These are phyloP conservation scores for Watersipora subatra DNA, from an alignment of 1,140 invertebrate species.

Conservation along the genomic window DNA sequence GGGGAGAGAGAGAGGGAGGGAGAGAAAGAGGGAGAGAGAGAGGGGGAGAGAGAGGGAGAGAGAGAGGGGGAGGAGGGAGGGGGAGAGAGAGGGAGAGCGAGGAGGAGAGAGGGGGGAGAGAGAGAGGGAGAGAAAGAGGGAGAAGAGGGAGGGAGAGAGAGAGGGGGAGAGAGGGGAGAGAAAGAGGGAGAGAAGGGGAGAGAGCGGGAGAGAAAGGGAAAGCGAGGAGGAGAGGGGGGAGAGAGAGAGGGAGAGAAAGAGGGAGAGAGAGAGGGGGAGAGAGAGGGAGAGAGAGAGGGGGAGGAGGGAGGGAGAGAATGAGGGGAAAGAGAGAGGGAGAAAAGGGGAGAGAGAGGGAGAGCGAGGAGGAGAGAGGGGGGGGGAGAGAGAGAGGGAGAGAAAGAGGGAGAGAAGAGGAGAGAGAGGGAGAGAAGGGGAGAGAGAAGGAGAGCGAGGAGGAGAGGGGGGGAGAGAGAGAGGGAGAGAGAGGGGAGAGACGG, in stretches of 20 bases:
- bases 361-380: no score
- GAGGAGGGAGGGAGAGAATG: no score
- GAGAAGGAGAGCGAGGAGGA: no score
- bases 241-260: not conserved
- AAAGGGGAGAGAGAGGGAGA: no score
- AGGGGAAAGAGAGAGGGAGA: not conserved
- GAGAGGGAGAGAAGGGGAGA: no score
- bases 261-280: not conserved
- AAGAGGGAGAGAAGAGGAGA: no score
- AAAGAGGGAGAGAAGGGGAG: not conserved
- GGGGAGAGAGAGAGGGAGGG: slow-evolving; percentile 15
- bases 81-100: not conserved
- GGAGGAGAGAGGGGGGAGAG: no score
- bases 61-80: not conserved
- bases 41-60: not conserved
- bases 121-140: not conserved
- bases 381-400: no score
- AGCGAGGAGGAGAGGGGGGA: not conserved
- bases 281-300: not conserved
- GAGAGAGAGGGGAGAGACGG: no score
- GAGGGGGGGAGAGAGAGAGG: no score
- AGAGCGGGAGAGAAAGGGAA: no score
- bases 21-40: not conserved
- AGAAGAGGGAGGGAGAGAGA: not conserved
- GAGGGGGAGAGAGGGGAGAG: not conserved